Conservation (phyloP, 2,888 invertebrate species). For the Eretmocerus hayati region DNA sequence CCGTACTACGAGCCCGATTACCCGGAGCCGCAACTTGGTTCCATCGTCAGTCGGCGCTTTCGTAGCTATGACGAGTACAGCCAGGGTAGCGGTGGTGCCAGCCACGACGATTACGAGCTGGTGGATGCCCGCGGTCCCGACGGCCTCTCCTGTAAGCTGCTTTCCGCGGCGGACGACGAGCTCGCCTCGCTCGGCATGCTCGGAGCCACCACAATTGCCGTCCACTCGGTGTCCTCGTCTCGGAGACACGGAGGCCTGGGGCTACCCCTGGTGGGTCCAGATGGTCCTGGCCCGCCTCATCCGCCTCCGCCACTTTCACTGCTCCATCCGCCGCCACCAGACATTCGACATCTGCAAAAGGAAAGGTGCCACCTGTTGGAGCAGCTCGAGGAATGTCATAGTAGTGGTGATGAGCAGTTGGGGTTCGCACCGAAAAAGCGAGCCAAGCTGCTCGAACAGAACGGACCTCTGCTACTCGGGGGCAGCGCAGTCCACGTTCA, state of each 20-base stretch:
- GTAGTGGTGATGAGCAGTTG: slow-evolving; percentile 58
- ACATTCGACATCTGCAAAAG: slow-evolving; percentile 61
- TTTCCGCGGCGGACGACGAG: slow-evolving; percentile 13
- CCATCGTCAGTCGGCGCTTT: slow-evolving; percentile 45
- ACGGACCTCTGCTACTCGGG: slow-evolving; percentile 8
- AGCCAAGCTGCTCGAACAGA: slow-evolving; percentile 55
- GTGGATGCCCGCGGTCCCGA: slow-evolving; percentile 36
- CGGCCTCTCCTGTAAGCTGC: slow-evolving; percentile 37
- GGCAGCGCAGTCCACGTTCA: background rate
- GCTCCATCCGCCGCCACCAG: slow-evolving; percentile 29
- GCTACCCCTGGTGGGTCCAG: background rate
- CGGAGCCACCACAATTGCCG: too few species aligned
- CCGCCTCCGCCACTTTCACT: slow-evolving; percentile 41
- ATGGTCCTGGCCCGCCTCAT: background rate
- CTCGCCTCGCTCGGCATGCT: slow-evolving; percentile 1
- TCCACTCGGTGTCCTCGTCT: too few species aligned
- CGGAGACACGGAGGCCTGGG: slow-evolving; percentile 6
- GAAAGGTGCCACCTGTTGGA: slow-evolving; percentile 64
- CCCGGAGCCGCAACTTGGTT: slow-evolving; percentile 30
- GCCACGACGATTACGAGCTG: slow-evolving; percentile 55
- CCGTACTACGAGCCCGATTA: slow-evolving; percentile 44
- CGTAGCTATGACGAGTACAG: slow-evolving; percentile 69
- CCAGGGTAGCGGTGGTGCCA: slow-evolving; percentile 43
- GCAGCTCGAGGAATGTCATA: slow-evolving; percentile 59
- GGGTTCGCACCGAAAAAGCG: slow-evolving; percentile 60